Evolutionary conservation across 1,140 invertebrate species (phyloP).

Genomic region (Zaprionus nigranus): DNA sequence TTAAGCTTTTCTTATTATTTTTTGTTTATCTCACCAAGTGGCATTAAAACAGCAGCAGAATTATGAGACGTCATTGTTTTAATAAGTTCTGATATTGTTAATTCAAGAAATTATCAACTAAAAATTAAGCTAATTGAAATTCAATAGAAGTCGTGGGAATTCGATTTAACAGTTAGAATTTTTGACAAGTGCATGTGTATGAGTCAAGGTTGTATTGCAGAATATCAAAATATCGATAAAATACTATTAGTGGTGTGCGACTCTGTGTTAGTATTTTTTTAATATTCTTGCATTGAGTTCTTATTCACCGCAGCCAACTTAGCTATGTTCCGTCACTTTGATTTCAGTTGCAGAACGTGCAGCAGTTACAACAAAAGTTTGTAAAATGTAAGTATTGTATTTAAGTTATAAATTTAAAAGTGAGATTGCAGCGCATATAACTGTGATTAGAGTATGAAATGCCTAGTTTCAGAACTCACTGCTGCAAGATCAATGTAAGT

Average conservation of each 20-base stretch:
- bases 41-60: slow-evolving; percentile 18
- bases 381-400: slow-evolving; percentile 28
- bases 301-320: slow-evolving; percentile 33
- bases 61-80: slow-evolving; percentile 45
- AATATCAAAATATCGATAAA: slow-evolving; percentile 1
- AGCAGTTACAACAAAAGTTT: neutral
- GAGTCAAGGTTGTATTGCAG: neutral
- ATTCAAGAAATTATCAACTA: neutral
- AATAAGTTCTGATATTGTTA: neutral
- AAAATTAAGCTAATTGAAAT: slow-evolving; percentile 1
- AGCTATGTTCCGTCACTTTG: slow-evolving; percentile 25
- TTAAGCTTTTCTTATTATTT: neutral
- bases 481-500: slow-evolving; percentile 60
- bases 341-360: slow-evolving; percentile 8
- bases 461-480: slow-evolving; percentile 68
- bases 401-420: neutral
- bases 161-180: slow-evolving; percentile 38
- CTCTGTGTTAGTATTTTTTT: slow-evolving; percentile 5
- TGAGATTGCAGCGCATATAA: slow-evolving; percentile 71
- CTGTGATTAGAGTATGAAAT: slow-evolving; percentile 48
- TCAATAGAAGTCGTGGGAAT: neutral
- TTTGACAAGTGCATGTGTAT: slow-evolving; percentile 20
- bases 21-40: slow-evolving; percentile 33
- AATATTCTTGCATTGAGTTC: neutral
- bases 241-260: neutral